Conservation (phyloP, 2,888 invertebrate species). For the Conops quadrifasciatus region DNA sequence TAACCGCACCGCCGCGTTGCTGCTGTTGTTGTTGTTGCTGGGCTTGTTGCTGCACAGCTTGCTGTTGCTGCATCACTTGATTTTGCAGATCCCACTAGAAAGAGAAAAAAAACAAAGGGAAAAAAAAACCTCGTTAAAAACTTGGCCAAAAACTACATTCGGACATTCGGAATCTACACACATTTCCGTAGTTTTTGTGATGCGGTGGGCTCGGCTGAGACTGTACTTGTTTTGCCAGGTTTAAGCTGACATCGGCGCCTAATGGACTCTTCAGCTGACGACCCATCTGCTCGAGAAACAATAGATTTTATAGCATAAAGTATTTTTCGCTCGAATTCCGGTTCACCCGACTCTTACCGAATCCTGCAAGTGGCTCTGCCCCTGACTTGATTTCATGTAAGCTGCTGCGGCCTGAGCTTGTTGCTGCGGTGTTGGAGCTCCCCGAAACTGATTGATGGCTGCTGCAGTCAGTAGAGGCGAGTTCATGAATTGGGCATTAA, state of each 20-base stretch:
- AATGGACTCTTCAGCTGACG: conserved; percentile 64
- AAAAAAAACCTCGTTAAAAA: neutral
- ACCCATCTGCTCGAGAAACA: conserved; percentile 57
- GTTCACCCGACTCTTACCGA: conserved; percentile 56
- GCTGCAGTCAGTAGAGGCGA: conserved; percentile 72
- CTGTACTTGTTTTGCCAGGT: conserved; percentile 64
- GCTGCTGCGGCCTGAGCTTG: conserved; percentile 55
- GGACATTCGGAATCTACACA: conserved; percentile 54
- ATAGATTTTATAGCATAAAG: neutral
- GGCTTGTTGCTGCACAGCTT: conserved; percentile 48
- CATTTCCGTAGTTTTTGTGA: conserved; percentile 64
- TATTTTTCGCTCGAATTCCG: neutral
- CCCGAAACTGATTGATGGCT: conserved; percentile 65
- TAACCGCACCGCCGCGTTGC: conserved; percentile 45
- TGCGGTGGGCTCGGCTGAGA: conserved; percentile 65
- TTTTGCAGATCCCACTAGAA: conserved; percentile 63
- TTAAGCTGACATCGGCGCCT: conserved; percentile 63
- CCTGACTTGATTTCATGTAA: conserved; percentile 62
- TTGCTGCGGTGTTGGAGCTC: conserved; percentile 60
- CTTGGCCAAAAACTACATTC: neutral
- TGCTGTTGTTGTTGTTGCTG: conserved; percentile 44
- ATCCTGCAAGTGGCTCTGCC: conserved; percentile 65
- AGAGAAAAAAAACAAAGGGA: conserved; percentile 31
- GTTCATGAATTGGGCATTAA: conserved; percentile 70
- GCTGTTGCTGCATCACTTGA: conserved; percentile 66